Percentiles rank a stretch among this genome's conserved stretches.
phyloP scores from a whole-genome alignment of 2,888 invertebrate species.

The Plebejus argus region DNA sequence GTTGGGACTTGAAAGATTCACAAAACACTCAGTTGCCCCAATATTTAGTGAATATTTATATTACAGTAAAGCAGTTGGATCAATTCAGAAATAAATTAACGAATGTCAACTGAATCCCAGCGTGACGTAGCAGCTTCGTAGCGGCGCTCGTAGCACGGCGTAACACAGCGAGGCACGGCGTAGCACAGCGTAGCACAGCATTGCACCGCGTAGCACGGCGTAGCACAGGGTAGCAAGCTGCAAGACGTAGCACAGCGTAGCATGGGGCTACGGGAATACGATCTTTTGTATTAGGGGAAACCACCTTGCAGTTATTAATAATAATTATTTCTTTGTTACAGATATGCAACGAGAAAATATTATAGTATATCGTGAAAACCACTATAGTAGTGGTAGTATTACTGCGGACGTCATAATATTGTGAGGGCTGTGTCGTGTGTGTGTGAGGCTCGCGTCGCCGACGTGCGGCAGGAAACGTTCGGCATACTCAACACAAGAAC shows the following conservation, averaged over 20 bases:
- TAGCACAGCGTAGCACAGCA: too few relatives aligned
- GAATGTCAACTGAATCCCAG: neutral
- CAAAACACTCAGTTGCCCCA: too few relatives aligned
- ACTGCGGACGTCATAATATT: too few relatives aligned
- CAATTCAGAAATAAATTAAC: too few relatives aligned
- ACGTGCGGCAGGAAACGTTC: neutral
- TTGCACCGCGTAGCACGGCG: too few relatives aligned
- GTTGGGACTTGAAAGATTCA: too few relatives aligned
- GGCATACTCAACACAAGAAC: neutral
- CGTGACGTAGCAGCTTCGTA: neutral
- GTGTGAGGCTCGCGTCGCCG: too few relatives aligned
- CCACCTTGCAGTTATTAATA: neutral
- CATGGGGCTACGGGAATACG: neutral
- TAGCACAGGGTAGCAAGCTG: too few relatives aligned
- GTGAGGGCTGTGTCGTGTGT: too few relatives aligned
- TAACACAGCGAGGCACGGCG: neutral
- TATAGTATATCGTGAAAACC: neutral
- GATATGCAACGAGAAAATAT: neutral
- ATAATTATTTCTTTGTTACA: neutral
- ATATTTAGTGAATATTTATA: too few relatives aligned
- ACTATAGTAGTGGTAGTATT: too few relatives aligned
- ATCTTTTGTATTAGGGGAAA: neutral
- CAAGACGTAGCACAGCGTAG: neutral
- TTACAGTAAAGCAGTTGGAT: too few relatives aligned
- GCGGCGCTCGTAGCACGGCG: neutral